Base-by-base conservation (phyloP, 2,888 invertebrate species). In the Brenthis ino region DNA sequence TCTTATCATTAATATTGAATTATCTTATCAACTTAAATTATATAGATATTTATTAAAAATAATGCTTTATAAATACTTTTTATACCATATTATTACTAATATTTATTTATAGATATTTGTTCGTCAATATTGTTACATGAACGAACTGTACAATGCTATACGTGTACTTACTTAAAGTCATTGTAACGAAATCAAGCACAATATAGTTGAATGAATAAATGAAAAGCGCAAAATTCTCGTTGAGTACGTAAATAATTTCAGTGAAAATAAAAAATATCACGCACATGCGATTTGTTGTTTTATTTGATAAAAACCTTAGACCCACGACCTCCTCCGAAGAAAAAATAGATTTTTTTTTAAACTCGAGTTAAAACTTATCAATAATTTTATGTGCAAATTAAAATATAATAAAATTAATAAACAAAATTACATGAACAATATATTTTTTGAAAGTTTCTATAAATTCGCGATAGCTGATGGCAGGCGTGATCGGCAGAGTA, bases 221-320 rank as follows among this genome's bases (percentile, higher is more conserved):
- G 84, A 86, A 86, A 83, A 85, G 84, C 85, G 89, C 87, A 85
- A 87, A 84, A 83, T 84, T 85, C 78, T 86, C 84, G 76, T 79
- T 78, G 78, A 78, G 75, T 82, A 81, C 82, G 84, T 85, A 82
- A 85, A 85, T 85, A 87, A 87, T 87, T 91, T 89, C 88, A 86
- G 83, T 87, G 86, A 82, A 89, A 89, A 82, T 91, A 90, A 90
- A 20, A 75, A 91, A 86, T 89, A 88, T 91, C 87, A 91, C 91
- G 91, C 91, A 91, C 92, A 92, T 91, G 92, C 91, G 89, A 89
- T 69, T 67, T 71, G 76, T 82, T 82, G 86, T 89, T 90, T 89
- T 77, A 86, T 88, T 90, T 76, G 20, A 12, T 16, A 57, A 28
- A 28, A 28, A 28, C 28, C 28, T 28, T 28, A 4, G 4, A 28